phyloP scores from a whole-genome alignment of 2,888 invertebrate species.

The Brenthis ino region DNA sequence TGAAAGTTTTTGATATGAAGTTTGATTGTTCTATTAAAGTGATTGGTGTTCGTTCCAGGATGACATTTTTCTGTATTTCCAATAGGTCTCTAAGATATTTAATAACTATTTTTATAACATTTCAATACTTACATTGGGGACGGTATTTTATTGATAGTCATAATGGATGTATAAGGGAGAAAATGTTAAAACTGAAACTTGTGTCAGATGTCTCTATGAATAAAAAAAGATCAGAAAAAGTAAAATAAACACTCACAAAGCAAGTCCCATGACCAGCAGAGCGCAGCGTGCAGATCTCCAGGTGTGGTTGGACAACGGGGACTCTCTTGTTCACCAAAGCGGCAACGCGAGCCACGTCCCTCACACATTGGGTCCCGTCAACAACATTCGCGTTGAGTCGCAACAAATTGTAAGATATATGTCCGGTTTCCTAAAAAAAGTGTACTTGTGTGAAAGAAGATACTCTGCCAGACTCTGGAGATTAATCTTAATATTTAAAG shows the following conservation, averaged over 20 bases:
- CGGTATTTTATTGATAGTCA: neutral
- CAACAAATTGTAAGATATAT: conserved; percentile 46
- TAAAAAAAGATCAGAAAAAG: neutral
- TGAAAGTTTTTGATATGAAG: no score
- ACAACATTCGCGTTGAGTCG: conserved; percentile 43
- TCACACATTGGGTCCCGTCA: conserved; percentile 43
- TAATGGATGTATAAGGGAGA: neutral
- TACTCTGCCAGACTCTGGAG: no score
- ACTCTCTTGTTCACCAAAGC: conserved; percentile 39
- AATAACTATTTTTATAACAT: no score
- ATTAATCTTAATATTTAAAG: no score
- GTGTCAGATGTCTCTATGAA: no score
- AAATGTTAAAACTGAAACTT: no score
- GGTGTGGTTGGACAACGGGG: conserved; percentile 52
- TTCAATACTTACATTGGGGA: no score
- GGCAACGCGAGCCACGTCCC: conserved; percentile 31
- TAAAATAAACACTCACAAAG: conserved; percentile 50
- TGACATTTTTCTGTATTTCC: no score
- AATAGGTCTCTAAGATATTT: no score
- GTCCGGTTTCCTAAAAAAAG: conserved; percentile 48
- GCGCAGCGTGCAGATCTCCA: conserved; percentile 60
- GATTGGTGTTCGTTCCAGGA: no score
- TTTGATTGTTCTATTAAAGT: no score
- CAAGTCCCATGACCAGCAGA: conserved; percentile 53
- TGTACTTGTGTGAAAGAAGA: no score